Evolutionary conservation across 2,888 invertebrate species (phyloP), one percentile per base, ranked within the genome.

Genomic region (Diplolepis rosae): DNA sequence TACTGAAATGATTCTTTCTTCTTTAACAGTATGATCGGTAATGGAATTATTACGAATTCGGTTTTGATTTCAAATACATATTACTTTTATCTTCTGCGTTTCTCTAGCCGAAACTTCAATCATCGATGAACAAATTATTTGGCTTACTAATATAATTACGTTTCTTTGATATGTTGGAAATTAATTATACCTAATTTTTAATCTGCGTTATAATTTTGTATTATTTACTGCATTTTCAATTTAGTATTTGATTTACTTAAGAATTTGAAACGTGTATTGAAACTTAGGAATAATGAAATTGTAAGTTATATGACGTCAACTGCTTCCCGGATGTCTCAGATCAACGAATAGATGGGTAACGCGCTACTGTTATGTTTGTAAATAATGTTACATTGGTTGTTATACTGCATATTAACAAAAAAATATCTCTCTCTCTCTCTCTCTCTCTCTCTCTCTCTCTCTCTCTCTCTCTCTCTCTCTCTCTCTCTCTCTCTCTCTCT

Each of bases 361-460:
- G 22, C 45, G 45, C 22, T 48, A 13, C 18, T 61, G 61, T 18
- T 5, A 45, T 39, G 6, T 18, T n/a, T 24, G 39, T 65, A 65
- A 30, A 54, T 54, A 54, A 22, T 9, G 18, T 54, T 54, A 54
- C 7, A 22, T 54, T 15, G 13, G 30, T 32, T 32, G 6, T 30
- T 9, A 1, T 18, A 54, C 18, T 15, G 30, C n/a, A 27, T 30
- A 54, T 32, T 54, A 54, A 32, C 18, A 54, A 32, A 9, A n/a
- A 28, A 48, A 48, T 48, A 48, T 67, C 27, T 73, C 35, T 45
- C 24, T 70, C n/a, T n/a, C n/a, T n/a, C n/a, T n/a, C n/a, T n/a
- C n/a, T n/a, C n/a, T n/a, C n/a, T n/a, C n/a, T n/a, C n/a, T n/a
- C n/a, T n/a, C n/a, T n/a, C n/a, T n/a, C n/a, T n/a, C n/a, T n/a